Base-by-base conservation (phyloP, 2,797 vertebrate genomes). In the Rhabdomys pumilio region DNA sequence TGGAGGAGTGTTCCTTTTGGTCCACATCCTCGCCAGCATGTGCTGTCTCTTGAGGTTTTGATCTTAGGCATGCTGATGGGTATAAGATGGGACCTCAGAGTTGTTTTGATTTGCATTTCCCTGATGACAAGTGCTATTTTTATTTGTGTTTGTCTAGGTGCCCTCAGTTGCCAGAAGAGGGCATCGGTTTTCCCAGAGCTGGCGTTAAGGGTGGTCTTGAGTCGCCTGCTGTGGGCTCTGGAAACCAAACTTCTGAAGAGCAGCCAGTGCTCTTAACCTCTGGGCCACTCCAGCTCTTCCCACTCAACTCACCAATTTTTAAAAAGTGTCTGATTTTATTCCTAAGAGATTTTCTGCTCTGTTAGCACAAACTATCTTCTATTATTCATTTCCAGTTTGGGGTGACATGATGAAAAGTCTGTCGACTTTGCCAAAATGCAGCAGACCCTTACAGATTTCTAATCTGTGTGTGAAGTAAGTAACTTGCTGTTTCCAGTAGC, bases 361-460 rank as follows among this genome's bases (percentile, higher is more conserved):
- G 83, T 47, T 63, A 72, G 69, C 55, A 75, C 3, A 77, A 73
- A 29, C 29, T 24, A 69, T 86, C 47, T 77, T 76, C 76, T 77
- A 26, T 92, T 65, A 19, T 59, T 94, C 24, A 87, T 65, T 90
- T 89, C 53, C 20, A 90, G 12, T 83, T 93, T 67, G 41, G 31
- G 41, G 3, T 73, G 80, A 8, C 44, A 15, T 55, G 26, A 69
- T 29, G 7, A 92, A 50, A 19, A 41, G 19, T 44, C 31, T 76
- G 31, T 31, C 31, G 41, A 57, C 77, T 73, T 95, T 94, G 72
- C 44, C 69, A 76, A 76, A 76, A 57, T 72, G 53, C 9, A 57
- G 24, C 34, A 55, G 38, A 31, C 69, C 41, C 80, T 84, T 29
- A 61, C 63, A 80, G 72, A 75, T 19, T 59, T 93, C 31, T 13